Base-by-base conservation (phyloP, 2,888 invertebrate species). In the Noctuana brunneofusca region DNA sequence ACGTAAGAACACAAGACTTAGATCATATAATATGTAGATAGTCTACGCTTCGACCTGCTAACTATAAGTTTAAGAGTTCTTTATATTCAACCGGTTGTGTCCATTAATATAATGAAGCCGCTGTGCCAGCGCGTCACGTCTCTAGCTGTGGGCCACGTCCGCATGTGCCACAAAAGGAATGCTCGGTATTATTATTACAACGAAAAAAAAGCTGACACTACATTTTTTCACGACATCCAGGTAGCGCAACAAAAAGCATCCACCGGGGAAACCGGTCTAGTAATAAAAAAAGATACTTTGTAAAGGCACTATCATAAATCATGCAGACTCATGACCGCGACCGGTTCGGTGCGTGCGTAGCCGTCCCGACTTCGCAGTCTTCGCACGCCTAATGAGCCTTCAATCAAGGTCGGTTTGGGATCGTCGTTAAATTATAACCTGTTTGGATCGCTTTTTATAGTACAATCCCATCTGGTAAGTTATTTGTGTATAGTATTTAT, bases 101-200 rank as follows among this genome's bases (percentile, higher is more conserved):
- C 85, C 88, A 90, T 89, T 89, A 90, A 88, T 87, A 85, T 87
- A 89, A 90, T 88, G 87, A 87, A 87, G 85, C 87, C 81, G 85
- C 88, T 84, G 78, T 80, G 81, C 79, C 80, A 79, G 80, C 87
- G 76, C 81, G 81, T 88, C 89, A 90, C 88, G 88, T 89, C 76
- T 74, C 75, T 76, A 76, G 75, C 76, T 77, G 74, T 78, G 76
- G 78, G 68, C 84, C 83, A 87, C 86, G 88, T 87, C 88, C 88
- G 88, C 86, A 79, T 88, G 85, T 76, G 82, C 86, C 81, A 84
- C 84, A 86, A 86, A 87, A 87, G 89, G 88, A 89, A 89, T 89
- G 87, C 78, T 83, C 80, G 78, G 75, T 89, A 90, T 91, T 91
- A 89, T 90, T 91, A 89, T 85, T 87, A 86, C 80, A 70, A 76